Conservation (phyloP, 2,888 invertebrate genomes). For the Platycnemis pennipes region DNA sequence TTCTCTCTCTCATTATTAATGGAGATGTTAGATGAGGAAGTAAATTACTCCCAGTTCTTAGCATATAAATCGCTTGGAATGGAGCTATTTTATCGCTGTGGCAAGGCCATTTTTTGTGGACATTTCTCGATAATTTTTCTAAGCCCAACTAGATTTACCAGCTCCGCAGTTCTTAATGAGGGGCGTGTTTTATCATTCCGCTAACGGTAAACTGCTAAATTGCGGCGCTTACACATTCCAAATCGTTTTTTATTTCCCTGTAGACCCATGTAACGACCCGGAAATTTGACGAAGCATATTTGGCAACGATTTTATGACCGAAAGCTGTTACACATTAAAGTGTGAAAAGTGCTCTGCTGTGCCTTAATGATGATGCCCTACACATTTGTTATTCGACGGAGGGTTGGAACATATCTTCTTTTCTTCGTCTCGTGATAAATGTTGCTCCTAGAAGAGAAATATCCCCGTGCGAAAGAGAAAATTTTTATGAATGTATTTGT, state of each 20-base stretch:
- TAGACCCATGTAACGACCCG: neutral
- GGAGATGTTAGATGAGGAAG: neutral
- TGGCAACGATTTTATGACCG: conserved; percentile 26
- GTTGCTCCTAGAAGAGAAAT: neutral
- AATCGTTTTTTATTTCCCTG: neutral
- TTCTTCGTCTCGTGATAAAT: neutral
- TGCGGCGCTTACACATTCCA: conserved; percentile 2
- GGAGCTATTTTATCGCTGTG: neutral
- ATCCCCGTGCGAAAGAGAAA: neutral
- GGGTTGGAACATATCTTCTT: neutral
- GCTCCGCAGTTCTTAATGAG: conserved; percentile 23
- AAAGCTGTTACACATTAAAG: conserved; percentile 16
- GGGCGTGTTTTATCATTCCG: conserved; percentile 32
- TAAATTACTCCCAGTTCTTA: neutral
- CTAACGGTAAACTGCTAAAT: conserved; percentile 16
- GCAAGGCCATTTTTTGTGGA: neutral
- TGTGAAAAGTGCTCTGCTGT: neutral
- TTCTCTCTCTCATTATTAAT: neutral
- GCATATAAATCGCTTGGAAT: conserved; percentile 1
- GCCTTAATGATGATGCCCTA: conserved; percentile 5
- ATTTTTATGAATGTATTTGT: no score
- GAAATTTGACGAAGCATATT: conserved; percentile 26
- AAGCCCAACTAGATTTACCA: conserved; percentile 23
- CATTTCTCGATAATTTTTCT: conserved; percentile 12
- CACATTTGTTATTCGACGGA: neutral